Percentiles rank a stretch among this genome's conserved stretches.
Evolutionary conservation across 2,797 vertebrate genomes (phyloP).

Genomic region (Tokudaia muenninki): DNA sequence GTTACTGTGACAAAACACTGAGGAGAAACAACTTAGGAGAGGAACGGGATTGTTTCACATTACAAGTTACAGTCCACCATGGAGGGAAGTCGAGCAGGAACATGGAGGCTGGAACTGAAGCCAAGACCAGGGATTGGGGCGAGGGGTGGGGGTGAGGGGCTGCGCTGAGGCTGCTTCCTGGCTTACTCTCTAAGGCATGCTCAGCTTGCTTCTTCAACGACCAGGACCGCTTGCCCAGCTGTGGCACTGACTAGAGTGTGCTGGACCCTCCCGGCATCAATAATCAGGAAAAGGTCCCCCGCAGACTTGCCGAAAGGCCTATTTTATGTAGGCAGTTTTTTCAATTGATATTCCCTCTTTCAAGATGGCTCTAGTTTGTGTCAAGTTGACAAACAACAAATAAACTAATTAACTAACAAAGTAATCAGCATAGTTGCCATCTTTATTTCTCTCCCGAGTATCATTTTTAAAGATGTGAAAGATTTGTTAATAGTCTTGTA

Average conservation of each 20-base stretch:
- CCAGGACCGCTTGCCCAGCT: background rate
- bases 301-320: background rate
- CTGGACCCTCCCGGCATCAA: background rate
- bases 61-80: background rate
- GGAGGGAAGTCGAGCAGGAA: background rate
- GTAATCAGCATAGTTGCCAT: background rate
- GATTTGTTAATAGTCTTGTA: slow-evolving; percentile 9
- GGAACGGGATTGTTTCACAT: background rate
- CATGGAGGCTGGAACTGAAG: background rate
- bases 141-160: no score
- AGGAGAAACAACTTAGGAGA: background rate
- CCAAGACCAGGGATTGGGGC: no score
- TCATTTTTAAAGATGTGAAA: background rate
- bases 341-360: background rate
- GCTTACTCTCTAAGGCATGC: background rate
- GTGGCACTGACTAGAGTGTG: background rate
- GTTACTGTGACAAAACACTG: background rate
- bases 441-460: background rate
- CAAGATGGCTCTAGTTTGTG: background rate
- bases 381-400: background rate
- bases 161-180: no score
- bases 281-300: background rate
- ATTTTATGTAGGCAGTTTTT: background rate
- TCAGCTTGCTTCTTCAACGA: background rate
- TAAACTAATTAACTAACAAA: background rate